phyloP scores from a whole-genome alignment of 1,140 invertebrate genomes.

The Yoshiicerus persimilis region DNA sequence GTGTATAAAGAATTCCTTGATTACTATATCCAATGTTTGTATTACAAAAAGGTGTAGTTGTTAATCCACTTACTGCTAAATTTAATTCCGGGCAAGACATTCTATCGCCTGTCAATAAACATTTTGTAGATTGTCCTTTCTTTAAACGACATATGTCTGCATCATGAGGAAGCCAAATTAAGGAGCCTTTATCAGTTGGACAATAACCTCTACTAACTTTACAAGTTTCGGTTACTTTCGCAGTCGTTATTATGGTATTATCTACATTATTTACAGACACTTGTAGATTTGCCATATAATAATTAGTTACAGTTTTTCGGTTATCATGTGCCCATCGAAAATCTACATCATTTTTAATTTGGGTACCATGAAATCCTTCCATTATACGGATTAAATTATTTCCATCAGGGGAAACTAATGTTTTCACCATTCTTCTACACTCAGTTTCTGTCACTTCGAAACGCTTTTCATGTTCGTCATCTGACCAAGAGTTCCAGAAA shows the following conservation, averaged over 20 bases:
- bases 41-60: background rate
- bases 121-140: background rate
- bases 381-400: background rate
- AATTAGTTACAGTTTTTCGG: background rate
- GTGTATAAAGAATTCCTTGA: background rate
- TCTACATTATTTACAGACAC: background rate
- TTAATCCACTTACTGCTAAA: background rate
- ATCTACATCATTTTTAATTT: too few species aligned
- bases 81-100: background rate
- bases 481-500: background rate
- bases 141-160: background rate
- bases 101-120: background rate
- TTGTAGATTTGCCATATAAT: background rate
- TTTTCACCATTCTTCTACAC: background rate
- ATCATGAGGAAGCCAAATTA: background rate
- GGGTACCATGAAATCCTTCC: background rate
- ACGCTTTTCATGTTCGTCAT: background rate
- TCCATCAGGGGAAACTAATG: background rate
- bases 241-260: background rate
- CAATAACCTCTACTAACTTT: too few species aligned
- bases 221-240: too few species aligned
- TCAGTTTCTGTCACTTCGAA: background rate
- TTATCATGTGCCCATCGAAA: background rate
- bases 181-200: background rate
- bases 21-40: background rate